phyloP scores from a whole-genome alignment of 2,113 vertebrate species.

The Apodemus sylvaticus region DNA sequence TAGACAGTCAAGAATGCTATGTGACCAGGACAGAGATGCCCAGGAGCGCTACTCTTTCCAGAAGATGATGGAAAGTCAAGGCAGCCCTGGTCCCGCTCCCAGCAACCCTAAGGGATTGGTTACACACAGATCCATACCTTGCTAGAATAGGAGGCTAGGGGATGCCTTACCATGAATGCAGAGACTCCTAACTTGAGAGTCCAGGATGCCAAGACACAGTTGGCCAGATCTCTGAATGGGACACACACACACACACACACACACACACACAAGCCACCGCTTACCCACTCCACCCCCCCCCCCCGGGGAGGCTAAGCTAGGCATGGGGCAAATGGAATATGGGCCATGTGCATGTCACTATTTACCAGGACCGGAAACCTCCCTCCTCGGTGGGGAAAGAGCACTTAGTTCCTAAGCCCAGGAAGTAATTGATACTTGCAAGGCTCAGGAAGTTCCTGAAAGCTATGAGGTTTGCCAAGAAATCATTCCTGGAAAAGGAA shows the following conservation, averaged over 20 bases:
- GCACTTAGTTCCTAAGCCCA: too few species aligned
- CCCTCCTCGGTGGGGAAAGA: too few species aligned
- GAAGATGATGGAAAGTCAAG: neutral
- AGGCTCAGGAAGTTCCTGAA: too few species aligned
- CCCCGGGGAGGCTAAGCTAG: neutral
- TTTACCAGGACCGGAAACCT: too few species aligned
- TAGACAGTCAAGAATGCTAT: constrained; percentile 4
- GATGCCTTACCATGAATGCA: neutral
- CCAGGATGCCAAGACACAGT: neutral
- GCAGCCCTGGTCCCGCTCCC: neutral
- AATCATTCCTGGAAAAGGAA: too few species aligned
- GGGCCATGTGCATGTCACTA: neutral
- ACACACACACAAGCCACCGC: too few species aligned
- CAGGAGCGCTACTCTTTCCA: neutral
- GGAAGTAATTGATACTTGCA: too few species aligned
- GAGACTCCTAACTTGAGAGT: neutral
- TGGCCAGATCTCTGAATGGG: rapidly evolving
- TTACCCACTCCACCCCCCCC: too few species aligned
- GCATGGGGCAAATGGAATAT: rapidly evolving
- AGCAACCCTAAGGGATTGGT: too few species aligned
- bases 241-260: neutral
- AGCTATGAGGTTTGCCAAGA: too few species aligned
- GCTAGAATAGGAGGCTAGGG: neutral
- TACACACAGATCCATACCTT: neutral
- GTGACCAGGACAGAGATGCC: neutral